Evolutionary conservation across 2,113 vertebrate genomes (phyloP), one percentile per base, ranked within the genome.

Genomic region (Sturnus vulgaris): DNA sequence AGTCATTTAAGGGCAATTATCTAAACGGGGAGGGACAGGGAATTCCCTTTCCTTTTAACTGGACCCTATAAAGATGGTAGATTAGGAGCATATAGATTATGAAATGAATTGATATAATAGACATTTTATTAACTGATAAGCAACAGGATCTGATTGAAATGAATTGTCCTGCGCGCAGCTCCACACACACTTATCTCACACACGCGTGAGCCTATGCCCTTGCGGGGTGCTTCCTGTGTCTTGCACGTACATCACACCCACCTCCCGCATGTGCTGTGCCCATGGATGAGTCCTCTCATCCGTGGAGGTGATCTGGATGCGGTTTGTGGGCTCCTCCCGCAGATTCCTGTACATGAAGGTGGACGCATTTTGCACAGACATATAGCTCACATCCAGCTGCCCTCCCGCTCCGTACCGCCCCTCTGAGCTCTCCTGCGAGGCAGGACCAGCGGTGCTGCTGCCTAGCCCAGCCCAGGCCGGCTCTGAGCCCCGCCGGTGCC

Each of bases 1-100:
- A 97, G 98, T 98, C 98, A 97, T 99, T 99, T 98, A 98, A 97
- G 98, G 98, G 97, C 98, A 98, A 99, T 99, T 98, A 98, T 98
- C 97, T 93, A 90, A 98, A 95, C 95, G 95, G 97, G 95, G 97
- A 97, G 97, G 97, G 98, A 97, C 97, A 89, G 97, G 73, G 81
- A 97, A 98, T 97, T 97, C 98, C 93, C 97, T 97, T 96, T 91
- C 92, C 97, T 98, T 98, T 98, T 98, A 97, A 98, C 97, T 94
- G 93, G 97, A 97, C 96, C 96, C 98, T 97, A 98, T 98, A 98
- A 98, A 98, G 97, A 97, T 94, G 95, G 97, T 61, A 98, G 98
- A 98, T 98, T 57, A 98, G 97, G 94, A 97, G 85, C 84, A 68
- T 93, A 96, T 92, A 96, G 95, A 96, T 96, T 96, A 97, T 92